Evolutionary conservation across 2,113 vertebrate species (phyloP).

Genomic region (Glaucomys volans): DNA sequence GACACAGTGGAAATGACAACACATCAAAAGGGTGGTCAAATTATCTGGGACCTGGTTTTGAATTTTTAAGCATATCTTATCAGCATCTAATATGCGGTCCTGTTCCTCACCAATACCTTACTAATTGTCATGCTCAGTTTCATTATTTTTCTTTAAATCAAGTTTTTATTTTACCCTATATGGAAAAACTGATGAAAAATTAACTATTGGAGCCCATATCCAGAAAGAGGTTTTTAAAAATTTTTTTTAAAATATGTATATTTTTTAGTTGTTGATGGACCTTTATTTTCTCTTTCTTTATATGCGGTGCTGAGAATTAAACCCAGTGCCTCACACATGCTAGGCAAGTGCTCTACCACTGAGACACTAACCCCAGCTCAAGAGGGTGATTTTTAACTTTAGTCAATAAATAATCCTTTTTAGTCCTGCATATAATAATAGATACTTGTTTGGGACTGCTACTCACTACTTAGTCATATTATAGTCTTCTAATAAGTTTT

Average conservation of each 20-base stretch:
- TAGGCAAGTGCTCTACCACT: too few relatives aligned
- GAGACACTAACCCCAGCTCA: too few relatives aligned
- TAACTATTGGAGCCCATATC: neutral
- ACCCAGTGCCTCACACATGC: too few relatives aligned
- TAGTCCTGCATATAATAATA: slow-evolving; percentile 38
- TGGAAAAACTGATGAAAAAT: slow-evolving; percentile 43
- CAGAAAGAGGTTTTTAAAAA: neutral
- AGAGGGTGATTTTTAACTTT: slow-evolving; percentile 14
- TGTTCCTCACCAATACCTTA: neutral
- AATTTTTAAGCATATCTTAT: slow-evolving; percentile 12
- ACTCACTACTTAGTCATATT: neutral
- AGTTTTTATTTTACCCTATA: slow-evolving; percentile 22
- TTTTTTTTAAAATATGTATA: too few relatives aligned
- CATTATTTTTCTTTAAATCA: slow-evolving; percentile 23
- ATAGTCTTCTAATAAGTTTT: neutral
- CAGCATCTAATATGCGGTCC: neutral
- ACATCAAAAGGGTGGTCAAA: neutral
- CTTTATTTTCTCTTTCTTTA: too few relatives aligned
- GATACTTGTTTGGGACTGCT: neutral
- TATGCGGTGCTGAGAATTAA: too few relatives aligned
- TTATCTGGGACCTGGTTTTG: neutral
- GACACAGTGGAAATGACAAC: neutral
- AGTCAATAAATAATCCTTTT: slow-evolving; percentile 27
- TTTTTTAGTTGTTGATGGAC: too few relatives aligned
- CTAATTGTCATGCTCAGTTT: neutral